Base-by-base conservation (phyloP, 2,797 vertebrate species). In the Anguilla obscura region DNA sequence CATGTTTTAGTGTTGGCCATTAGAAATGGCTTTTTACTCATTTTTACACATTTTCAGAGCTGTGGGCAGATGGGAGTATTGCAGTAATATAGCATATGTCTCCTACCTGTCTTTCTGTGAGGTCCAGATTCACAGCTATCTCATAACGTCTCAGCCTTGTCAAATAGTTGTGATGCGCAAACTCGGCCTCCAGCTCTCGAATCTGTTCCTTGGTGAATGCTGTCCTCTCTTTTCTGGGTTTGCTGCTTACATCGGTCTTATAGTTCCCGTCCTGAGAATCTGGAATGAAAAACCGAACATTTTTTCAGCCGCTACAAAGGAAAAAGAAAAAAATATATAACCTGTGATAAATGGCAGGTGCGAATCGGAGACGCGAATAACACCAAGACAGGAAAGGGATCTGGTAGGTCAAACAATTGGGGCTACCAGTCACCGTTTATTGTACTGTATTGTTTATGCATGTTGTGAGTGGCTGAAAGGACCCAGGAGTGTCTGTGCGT, bases 161-260 rank as follows among this genome's bases (percentile, higher is more conserved):
- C 94, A 99, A 96, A 95, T 99, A 99, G 96, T 99, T 99, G 95
- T 99, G 99, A 95, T 99, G 99, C 91, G 99, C 98, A 89, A 99
- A 99, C 94, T 99, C 99, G 50, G 99, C 98, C 96, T 99, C 99
- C 93, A 99, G 96, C 94, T 99, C 99, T 93, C 98, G 96, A 93
- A 99, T 99, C 93, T 99, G 99, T 90, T 99, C 99, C 95, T 99
- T 99, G 94, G 99, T 99, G 95, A 99, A 99, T 21, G 99, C 99
- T 90, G 99, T 99, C 91, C 99, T 95, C 96, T 99, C 98, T 95
- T 99, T 99, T 92, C 99, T 97, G 91, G 99, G 98, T 93, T 99
- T 99, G 95, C 97, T 98, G 95, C 97, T 99, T 94, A 98, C 96
- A 90, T 99, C 98, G 92, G 98, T 97, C 94, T 99, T 99, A 93